Percentiles rank a stretch among this genome's conserved stretches.
Evolutionary conservation across 2,888 invertebrate species (phyloP).

Genomic region (Agriopis aurantiaria): DNA sequence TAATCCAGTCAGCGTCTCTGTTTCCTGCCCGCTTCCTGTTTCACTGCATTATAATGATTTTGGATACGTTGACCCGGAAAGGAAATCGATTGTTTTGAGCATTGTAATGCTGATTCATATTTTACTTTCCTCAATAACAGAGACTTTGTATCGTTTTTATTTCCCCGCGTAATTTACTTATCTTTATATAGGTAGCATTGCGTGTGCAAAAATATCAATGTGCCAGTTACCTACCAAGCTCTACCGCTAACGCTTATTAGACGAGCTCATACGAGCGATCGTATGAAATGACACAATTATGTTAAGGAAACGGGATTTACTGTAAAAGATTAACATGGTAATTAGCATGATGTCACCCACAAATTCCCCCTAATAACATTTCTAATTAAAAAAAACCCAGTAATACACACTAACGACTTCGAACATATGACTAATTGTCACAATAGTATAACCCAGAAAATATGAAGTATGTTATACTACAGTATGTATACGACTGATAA

Average conservation of each 20-base stretch:
- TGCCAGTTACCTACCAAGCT: background rate
- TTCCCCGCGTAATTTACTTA: constrained; percentile 14
- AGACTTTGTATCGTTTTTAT: background rate
- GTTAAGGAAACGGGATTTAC: constrained; percentile 39
- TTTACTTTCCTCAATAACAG: constrained; percentile 6
- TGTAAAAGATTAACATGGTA: constrained; percentile 41
- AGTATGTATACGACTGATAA: constrained; percentile 8
- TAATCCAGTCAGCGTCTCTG: constrained; percentile 62
- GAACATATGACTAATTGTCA: constrained; percentile 32
- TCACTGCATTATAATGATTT: constrained; percentile 54
- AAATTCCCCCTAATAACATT: constrained; percentile 57
- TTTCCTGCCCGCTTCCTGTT: constrained; percentile 74
- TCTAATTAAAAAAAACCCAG: constrained; percentile 41
- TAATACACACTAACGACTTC: constrained; percentile 42
- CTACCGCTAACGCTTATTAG: background rate
- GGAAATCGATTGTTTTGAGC: constrained; percentile 48
- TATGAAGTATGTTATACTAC: background rate
- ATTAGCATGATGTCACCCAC: constrained; percentile 61
- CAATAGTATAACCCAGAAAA: constrained; percentile 5
- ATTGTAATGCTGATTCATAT: constrained; percentile 35
- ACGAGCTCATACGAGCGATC: background rate
- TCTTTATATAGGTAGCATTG: background rate
- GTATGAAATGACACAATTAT: constrained; percentile 16
- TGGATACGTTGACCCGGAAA: constrained; percentile 64
- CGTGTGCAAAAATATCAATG: constrained; percentile 8